Evolutionary conservation across 2,113 vertebrate genomes (phyloP).

Genomic region (Clarias gariepinus): DNA sequence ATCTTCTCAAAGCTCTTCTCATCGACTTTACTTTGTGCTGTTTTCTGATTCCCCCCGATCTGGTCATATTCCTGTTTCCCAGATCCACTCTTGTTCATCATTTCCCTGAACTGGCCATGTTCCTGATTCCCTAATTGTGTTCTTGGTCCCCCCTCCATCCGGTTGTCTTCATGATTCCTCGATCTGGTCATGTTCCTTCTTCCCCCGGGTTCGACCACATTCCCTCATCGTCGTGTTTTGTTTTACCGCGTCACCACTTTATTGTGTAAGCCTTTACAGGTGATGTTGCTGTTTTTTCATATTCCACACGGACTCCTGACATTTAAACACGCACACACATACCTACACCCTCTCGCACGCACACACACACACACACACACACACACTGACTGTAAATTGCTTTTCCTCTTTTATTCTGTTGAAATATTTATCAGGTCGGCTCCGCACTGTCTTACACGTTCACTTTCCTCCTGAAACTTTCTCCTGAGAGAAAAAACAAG

Average conservation of each 20-base stretch:
- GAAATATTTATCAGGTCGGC: neutral
- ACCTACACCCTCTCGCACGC: neutral
- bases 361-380: neutral
- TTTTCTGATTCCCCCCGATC: neutral
- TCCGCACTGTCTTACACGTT: neutral
- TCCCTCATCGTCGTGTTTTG: neutral
- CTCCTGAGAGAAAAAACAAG: neutral
- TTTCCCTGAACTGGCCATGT: too few relatives aligned
- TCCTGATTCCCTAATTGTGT: too few relatives aligned
- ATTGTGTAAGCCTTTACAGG: too few relatives aligned
- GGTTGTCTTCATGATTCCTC: too few relatives aligned
- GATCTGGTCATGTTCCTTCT: too few relatives aligned
- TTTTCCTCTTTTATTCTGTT: neutral
- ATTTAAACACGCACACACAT: neutral
- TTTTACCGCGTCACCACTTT: neutral
- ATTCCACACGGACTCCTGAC: neutral
- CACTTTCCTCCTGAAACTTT: neutral
- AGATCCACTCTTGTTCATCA: too few relatives aligned
- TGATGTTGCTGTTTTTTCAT: neutral
- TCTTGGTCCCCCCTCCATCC: too few relatives aligned
- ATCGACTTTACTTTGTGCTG: neutral
- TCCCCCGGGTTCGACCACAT: too few relatives aligned
- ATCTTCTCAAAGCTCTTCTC: neutral
- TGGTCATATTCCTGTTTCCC: neutral
- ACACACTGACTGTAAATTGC: neutral